phyloP scores from a whole-genome alignment of 2,888 invertebrate genomes.

The Thymelicus lineola region DNA sequence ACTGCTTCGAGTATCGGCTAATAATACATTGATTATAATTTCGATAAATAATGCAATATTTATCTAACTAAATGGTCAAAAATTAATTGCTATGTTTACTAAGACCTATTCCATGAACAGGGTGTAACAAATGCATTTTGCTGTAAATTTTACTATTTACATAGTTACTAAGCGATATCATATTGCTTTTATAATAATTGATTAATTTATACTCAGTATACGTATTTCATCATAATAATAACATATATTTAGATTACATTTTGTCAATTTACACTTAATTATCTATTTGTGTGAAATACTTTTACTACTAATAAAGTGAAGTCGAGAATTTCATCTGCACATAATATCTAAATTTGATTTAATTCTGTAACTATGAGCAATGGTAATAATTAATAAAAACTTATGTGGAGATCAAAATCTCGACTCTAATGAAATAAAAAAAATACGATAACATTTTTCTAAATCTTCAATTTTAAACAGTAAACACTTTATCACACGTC shows the following conservation, averaged over 20 bases:
- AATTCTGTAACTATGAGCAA: constrained; percentile 19
- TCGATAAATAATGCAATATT: constrained; percentile 38
- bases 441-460: constrained; percentile 43
- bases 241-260: constrained; percentile 38
- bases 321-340: constrained; percentile 26
- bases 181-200: constrained; percentile 64
- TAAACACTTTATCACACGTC: constrained; percentile 38
- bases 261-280: constrained; percentile 40
- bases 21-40: constrained; percentile 17
- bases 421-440: constrained; percentile 11
- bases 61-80: constrained; percentile 49
- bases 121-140: constrained; percentile 45
- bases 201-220: constrained; percentile 51
- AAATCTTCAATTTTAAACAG: constrained; percentile 50
- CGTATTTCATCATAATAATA: constrained; percentile 36
- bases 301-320: not conserved
- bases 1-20: constrained; percentile 50
- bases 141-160: constrained; percentile 45
- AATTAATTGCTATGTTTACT: constrained; percentile 42
- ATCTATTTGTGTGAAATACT: constrained; percentile 22
- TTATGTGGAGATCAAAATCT: constrained; percentile 13
- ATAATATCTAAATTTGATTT: constrained; percentile 1
- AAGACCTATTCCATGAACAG: constrained; percentile 60
- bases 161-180: constrained; percentile 63
- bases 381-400: not conserved